Evolutionary conservation across 2,113 vertebrate species (phyloP).

Genomic region (Aviceda subcristata): DNA sequence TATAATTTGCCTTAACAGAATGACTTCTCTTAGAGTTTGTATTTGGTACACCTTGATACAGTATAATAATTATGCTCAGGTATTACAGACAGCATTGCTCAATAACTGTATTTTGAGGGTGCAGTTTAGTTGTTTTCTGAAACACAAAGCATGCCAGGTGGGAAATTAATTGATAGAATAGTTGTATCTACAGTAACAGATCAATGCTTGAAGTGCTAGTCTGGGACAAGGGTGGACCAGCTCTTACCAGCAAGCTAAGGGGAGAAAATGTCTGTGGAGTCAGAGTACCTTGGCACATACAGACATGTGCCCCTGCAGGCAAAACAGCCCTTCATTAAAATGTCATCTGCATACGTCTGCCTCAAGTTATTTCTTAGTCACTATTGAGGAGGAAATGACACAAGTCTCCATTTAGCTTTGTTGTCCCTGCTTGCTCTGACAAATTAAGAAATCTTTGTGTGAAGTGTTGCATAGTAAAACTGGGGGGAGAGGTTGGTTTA

Average conservation of each 20-base stretch:
- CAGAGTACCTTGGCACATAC: neutral
- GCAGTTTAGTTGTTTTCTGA: neutral
- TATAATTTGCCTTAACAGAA: neutral
- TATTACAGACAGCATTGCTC: neutral
- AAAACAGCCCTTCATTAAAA: neutral
- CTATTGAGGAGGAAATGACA: neutral
- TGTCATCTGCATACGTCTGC: neutral
- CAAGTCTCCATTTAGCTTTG: neutral
- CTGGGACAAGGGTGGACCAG: neutral
- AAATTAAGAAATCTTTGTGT: neutral
- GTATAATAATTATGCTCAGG: neutral
- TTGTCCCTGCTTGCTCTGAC: neutral
- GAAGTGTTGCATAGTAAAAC: neutral
- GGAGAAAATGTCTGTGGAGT: fast-evolving
- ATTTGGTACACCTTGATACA: neutral
- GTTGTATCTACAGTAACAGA: too few species aligned
- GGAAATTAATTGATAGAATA: neutral
- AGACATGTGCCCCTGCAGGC: neutral
- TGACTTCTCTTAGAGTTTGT: fast-evolving
- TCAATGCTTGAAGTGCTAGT: too few species aligned
- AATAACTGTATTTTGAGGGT: neutral
- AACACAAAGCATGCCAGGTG: neutral
- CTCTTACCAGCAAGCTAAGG: fast-evolving
- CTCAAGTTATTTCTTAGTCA: neutral
- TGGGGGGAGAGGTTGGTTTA: neutral